A percentile compares a stretch with the other conserved stretches of the same genome.
Conservation (phyloP, 2,113 vertebrate species). For the Melospiza melodia region DNA sequence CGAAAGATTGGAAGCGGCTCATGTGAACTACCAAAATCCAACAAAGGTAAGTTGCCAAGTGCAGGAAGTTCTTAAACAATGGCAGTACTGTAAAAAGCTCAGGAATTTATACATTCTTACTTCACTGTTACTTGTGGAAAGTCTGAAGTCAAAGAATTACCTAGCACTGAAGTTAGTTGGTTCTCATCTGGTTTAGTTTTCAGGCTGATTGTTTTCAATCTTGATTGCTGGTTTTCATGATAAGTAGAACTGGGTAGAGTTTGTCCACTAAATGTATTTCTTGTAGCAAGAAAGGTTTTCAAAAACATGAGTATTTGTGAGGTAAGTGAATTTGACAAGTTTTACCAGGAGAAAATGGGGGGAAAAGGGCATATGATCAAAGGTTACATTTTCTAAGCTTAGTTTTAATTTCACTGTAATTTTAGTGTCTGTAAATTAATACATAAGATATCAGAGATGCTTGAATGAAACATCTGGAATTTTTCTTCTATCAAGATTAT, state of each 20-base stretch:
- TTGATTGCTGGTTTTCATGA: neutral
- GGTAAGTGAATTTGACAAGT: neutral
- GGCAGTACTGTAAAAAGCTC: neutral
- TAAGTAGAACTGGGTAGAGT: neutral
- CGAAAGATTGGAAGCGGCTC: conserved; percentile 76
- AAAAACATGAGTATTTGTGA: neutral
- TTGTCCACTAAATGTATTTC: neutral
- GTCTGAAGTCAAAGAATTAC: neutral
- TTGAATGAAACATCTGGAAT: neutral
- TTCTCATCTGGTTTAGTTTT: neutral
- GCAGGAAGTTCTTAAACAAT: neutral
- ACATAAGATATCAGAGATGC: neutral
- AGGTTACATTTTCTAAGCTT: neutral
- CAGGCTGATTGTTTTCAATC: neutral
- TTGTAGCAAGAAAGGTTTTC: neutral
- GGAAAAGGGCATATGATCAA: neutral
- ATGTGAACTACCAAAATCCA: conserved; percentile 81
- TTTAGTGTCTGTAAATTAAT: neutral
- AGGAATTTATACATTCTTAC: neutral
- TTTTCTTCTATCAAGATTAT: neutral
- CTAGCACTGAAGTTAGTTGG: neutral
- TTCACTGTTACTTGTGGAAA: neutral
- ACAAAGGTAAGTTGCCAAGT: conserved; percentile 76
- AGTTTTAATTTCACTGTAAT: neutral
- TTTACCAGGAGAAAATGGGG: neutral